phyloP scores from a whole-genome alignment of 1,140 invertebrate species.

The Camponotus pennsylvanicus region DNA sequence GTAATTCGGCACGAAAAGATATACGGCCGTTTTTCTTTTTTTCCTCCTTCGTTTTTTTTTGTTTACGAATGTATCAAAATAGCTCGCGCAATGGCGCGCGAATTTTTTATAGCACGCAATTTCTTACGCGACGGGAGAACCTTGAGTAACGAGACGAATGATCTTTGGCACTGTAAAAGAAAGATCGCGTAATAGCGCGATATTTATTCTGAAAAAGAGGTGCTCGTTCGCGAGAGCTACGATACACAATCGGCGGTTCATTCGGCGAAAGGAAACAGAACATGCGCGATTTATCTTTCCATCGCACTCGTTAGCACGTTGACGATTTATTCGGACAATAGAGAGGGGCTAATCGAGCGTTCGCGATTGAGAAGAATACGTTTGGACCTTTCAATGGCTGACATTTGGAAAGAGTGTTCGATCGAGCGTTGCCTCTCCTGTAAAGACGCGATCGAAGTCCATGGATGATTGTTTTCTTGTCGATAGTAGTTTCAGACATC shows the following conservation, averaged over 20 bases:
- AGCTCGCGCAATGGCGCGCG: constrained; percentile 8
- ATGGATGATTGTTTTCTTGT: constrained; percentile 65
- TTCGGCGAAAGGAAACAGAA: neutral
- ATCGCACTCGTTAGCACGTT: constrained; percentile 47
- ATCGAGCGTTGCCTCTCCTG: constrained; percentile 26
- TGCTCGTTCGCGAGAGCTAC: neutral
- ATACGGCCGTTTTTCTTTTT: neutral
- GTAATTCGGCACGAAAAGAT: constrained; percentile 40
- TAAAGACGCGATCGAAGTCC: constrained; percentile 17
- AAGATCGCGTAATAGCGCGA: constrained; percentile 10
- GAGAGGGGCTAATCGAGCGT: constrained; percentile 28
- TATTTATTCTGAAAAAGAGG: constrained; percentile 17
- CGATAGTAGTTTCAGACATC: constrained; percentile 62
- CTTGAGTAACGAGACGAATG: constrained; percentile 21
- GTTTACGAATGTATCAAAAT: neutral
- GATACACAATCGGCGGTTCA: constrained; percentile 24
- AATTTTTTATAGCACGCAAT: constrained; percentile 16
- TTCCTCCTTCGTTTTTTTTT: neutral
- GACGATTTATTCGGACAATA: constrained; percentile 58
- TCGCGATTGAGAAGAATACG: constrained; percentile 44
- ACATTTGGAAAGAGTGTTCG: constrained; percentile 71
- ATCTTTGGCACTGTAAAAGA: constrained; percentile 28
- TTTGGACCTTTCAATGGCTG: constrained; percentile 59
- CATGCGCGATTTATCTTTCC: constrained; percentile 43
- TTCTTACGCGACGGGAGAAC: neutral